Percentiles rank a stretch among this genome's conserved stretches.
These are phyloP conservation scores for Thomomys bottae DNA, from an alignment of 2,113 vertebrate species.

Conservation along the genomic window DNA sequence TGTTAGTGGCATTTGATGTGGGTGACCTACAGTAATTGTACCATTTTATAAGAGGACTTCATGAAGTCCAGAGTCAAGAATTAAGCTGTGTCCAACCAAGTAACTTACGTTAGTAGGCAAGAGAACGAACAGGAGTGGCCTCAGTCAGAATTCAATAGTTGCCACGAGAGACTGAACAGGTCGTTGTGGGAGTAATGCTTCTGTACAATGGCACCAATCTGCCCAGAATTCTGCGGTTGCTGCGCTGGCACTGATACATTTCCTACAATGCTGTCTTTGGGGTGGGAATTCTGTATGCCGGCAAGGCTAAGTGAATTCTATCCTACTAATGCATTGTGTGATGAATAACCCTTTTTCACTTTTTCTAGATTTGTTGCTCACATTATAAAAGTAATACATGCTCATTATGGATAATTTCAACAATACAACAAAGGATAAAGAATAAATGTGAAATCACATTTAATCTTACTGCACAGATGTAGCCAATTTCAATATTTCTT, in stretches of 20 bases:
- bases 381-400: constrained; percentile 62
- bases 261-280: constrained; percentile 47
- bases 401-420: constrained; percentile 70
- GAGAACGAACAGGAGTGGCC: constrained; percentile 70
- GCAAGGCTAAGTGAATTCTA: constrained; percentile 67
- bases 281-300: constrained; percentile 61
- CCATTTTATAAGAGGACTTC: constrained; percentile 77
- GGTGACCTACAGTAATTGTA: constrained; percentile 84
- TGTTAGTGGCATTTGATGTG: constrained; percentile 85
- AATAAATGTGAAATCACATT: constrained; percentile 62
- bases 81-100: constrained; percentile 68
- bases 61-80: constrained; percentile 75
- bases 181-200: constrained; percentile 57
- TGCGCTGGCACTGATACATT: constrained; percentile 25
- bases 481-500: constrained; percentile 61
- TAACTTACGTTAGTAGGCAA: constrained; percentile 26
- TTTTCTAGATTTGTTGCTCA: constrained; percentile 62
- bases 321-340: constrained; percentile 61
- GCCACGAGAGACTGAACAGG: constrained; percentile 72
- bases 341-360: constrained; percentile 70
- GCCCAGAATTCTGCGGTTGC: constrained; percentile 52
- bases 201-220: constrained; percentile 53
- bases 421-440: constrained; percentile 37
- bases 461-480: constrained; percentile 47
- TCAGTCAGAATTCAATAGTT: constrained; percentile 65